phyloP scores from a whole-genome alignment of 2,797 vertebrate genomes.

The Trachurus trachurus region DNA sequence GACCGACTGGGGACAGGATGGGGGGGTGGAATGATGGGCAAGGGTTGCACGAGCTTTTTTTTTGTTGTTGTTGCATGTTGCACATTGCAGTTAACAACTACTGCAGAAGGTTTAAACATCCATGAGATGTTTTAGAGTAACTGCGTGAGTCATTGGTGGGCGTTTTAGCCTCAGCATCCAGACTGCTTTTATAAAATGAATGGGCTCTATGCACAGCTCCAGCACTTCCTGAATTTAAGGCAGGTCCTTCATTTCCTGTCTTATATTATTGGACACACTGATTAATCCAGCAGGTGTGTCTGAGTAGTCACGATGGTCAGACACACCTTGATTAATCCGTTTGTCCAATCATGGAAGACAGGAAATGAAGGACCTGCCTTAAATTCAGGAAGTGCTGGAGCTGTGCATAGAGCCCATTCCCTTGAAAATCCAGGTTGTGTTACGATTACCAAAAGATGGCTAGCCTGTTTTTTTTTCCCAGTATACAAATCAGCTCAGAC shows the following conservation, averaged over 20 bases:
- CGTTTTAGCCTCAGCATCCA: slow-evolving; percentile 57
- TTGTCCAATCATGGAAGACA: too few species aligned
- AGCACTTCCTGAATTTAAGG: too few species aligned
- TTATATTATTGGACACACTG: too few species aligned
- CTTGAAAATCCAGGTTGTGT: slow-evolving; percentile 68
- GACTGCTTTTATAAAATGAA: slow-evolving; percentile 60
- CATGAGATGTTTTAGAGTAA: slow-evolving; percentile 48
- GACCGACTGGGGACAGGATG: slow-evolving; percentile 5
- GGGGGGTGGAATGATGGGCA: background rate
- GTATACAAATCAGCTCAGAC: slow-evolving; percentile 71
- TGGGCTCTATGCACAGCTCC: too few species aligned
- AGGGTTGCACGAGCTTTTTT: background rate
- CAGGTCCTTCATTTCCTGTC: too few species aligned
- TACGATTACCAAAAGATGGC: slow-evolving; percentile 55
- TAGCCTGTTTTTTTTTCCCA: slow-evolving; percentile 51
- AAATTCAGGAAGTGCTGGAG: too few species aligned
- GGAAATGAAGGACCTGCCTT: too few species aligned
- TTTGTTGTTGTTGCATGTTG: background rate
- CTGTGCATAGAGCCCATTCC: too few species aligned
- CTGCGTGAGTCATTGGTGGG: slow-evolving; percentile 58
- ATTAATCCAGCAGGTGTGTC: too few species aligned
- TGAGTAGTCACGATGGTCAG: too few species aligned
- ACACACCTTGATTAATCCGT: too few species aligned
- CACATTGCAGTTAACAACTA: slow-evolving; percentile 42
- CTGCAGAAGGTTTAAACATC: slow-evolving; percentile 17